phyloP scores from a whole-genome alignment of 2,113 vertebrate species.

The Cyanoramphus novaezelandiae region DNA sequence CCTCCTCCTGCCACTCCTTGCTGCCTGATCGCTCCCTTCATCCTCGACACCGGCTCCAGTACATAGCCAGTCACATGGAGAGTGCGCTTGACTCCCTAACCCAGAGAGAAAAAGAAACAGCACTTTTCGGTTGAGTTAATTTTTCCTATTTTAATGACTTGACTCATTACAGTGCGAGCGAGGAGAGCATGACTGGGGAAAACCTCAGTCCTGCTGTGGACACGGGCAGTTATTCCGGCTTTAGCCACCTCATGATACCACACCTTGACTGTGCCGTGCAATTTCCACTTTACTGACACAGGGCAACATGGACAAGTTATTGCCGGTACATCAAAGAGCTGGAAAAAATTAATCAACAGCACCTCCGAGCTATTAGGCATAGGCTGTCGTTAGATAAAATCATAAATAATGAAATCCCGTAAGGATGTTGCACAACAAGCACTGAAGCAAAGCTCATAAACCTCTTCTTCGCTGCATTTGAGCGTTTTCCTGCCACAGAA shows the following conservation, averaged over 20 bases:
- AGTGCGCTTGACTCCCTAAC: neutral
- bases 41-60: fast-evolving
- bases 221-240: neutral
- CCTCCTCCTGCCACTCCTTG: neutral
- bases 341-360: conserved; percentile 61
- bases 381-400: conserved; percentile 65
- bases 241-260: neutral
- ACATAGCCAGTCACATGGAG: neutral
- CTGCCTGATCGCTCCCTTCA: neutral
- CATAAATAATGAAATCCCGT: conserved; percentile 61
- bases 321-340: conserved; percentile 60
- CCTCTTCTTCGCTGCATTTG: neutral
- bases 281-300: conserved; percentile 42
- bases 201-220: neutral
- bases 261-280: neutral
- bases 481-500: conserved; percentile 19
- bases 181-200: fast-evolving
- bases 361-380: conserved; percentile 64
- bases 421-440: conserved; percentile 49
- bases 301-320: conserved; percentile 40
- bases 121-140: fast-evolving
- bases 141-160: neutral
- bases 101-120: neutral
- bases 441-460: conserved; percentile 42
- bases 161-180: neutral